A percentile compares a stretch with the other conserved stretches of the same genome.
Evolutionary conservation across 2,888 invertebrate species (phyloP).

Genomic region (Synanthedon tipuliformis): DNA sequence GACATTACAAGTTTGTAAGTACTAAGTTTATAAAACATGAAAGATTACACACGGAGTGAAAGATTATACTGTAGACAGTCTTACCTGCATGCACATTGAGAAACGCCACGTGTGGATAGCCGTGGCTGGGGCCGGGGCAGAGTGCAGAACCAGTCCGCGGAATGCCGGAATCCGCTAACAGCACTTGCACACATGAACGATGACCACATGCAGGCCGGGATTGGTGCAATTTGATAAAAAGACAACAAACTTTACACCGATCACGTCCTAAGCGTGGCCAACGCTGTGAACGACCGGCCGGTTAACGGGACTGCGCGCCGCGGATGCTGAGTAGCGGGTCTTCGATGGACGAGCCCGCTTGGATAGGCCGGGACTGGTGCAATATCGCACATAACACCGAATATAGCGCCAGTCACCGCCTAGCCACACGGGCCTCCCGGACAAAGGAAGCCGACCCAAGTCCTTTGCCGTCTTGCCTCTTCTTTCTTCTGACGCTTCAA

Average conservation of each 20-base stretch:
- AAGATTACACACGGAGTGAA: background rate
- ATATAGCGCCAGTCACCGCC: slow-evolving; percentile 69
- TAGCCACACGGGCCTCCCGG: slow-evolving; percentile 62
- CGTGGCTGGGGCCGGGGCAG: background rate
- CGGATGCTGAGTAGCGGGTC: slow-evolving; percentile 67
- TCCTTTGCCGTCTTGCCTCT: slow-evolving; percentile 32
- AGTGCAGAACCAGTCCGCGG: background rate
- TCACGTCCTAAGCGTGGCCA: slow-evolving; percentile 68
- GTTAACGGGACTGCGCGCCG: slow-evolving; percentile 65
- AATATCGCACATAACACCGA: slow-evolving; percentile 60
- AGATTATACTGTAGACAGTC: background rate
- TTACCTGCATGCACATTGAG: background rate
- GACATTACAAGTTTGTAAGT: background rate
- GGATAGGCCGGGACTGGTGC: slow-evolving; percentile 72
- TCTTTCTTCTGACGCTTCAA: background rate
- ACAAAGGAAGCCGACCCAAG: slow-evolving; percentile 48
- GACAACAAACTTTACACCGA: slow-evolving; percentile 63
- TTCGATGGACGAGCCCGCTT: slow-evolving; percentile 60
- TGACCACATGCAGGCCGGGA: slow-evolving; percentile 69
- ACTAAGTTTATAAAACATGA: background rate
- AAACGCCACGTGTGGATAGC: slow-evolving; percentile 11
- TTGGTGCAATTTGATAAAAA: slow-evolving; percentile 67
- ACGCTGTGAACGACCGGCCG: slow-evolving; percentile 62
- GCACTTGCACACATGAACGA: slow-evolving; percentile 15
- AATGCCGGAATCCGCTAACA: background rate